Evolutionary conservation across 2,888 invertebrate species (phyloP).

Genomic region (Laspeyria flexula): DNA sequence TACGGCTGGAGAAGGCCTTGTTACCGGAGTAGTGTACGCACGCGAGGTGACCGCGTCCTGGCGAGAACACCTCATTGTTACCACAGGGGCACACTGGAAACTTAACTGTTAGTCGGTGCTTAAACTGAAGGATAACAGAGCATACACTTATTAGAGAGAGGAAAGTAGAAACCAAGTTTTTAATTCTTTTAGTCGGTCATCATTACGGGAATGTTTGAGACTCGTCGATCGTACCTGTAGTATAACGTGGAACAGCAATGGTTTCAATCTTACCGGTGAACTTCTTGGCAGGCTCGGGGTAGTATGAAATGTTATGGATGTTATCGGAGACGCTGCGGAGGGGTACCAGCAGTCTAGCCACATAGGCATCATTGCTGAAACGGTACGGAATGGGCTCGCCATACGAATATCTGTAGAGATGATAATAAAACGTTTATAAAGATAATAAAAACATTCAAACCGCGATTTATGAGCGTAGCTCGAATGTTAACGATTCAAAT

Average conservation of each 20-base stretch:
- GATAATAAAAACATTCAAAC: constrained; percentile 20
- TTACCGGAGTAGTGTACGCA: constrained; percentile 94
- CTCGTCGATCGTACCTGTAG: constrained; percentile 14
- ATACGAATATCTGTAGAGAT: constrained; percentile 79
- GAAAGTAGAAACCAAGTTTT: constrained; percentile 30
- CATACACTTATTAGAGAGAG: constrained; percentile 29
- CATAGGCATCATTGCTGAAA: constrained; percentile 90
- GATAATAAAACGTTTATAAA: constrained; percentile 12
- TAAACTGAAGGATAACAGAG: constrained; percentile 45
- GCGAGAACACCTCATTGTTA: constrained; percentile 79
- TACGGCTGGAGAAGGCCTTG: constrained; percentile 91
- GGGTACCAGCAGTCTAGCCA: constrained; percentile 89
- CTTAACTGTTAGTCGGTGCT: constrained; percentile 70
- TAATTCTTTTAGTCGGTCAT: constrained; percentile 47
- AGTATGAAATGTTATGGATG: constrained; percentile 88
- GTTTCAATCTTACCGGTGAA: constrained; percentile 86
- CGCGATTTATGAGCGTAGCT: constrained; percentile 19
- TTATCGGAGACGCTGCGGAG: constrained; percentile 87
- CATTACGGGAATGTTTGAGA: constrained; percentile 23
- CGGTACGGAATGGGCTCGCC: constrained; percentile 86
- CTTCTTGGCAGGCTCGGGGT: constrained; percentile 89
- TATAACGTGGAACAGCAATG: constrained; percentile 22
- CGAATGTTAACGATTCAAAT: constrained; percentile 40
- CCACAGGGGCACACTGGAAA: constrained; percentile 72
- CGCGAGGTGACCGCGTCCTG: constrained; percentile 93